Evolutionary conservation across 2,888 invertebrate species (phyloP), one percentile per base, ranked within the genome.

Genomic region (Auanema sp.): DNA sequence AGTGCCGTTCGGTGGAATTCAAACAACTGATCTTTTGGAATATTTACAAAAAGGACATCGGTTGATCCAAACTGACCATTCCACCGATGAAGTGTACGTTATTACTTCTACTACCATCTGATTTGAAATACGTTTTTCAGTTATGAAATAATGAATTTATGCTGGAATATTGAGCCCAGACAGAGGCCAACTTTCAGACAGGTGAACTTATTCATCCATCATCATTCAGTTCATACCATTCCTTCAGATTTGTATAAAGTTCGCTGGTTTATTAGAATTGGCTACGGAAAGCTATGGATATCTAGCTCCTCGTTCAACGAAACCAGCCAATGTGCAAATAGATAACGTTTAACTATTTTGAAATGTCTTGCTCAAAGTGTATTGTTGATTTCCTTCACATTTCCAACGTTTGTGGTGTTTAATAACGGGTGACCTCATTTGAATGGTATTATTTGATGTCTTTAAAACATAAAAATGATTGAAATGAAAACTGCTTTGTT

Each of bases 221-320:
- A n/a, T n/a, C n/a, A n/a, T 21, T 52, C 6, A 6, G 5, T 6
- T 23, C 2, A 18, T 21, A 5, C 5, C 6, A 16, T 18, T 5
- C n/a, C 6, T n/a, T 23, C 49, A 73, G 44, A 69, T 75, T 16
- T 76, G 77, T 53, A 40, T 58, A 49, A 25, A 58, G 4, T 44
- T 77, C 1, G 68, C 69, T 11, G 42, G 52, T 16, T 68, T 78
- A 54, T 51, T 78, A 24, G 78, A 77, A 50, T 70, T 64, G 16
- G 77, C 76, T n/a, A 73, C 72, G 0, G 71, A 75, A 25, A 71
- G 67, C 44, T 78, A 77, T 56, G 77, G 77, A 41, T 77, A 77
- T 42, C 47, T 76, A 49, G 61, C 70, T 33, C 74, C 71, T 12
- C 54, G 55, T 33, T 21, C 33, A 33, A 33, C 33, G 33, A 33